These are phyloP conservation scores for Helicoverpa zea DNA, from an alignment of 1,140 invertebrate species.

Conservation along the genomic window DNA sequence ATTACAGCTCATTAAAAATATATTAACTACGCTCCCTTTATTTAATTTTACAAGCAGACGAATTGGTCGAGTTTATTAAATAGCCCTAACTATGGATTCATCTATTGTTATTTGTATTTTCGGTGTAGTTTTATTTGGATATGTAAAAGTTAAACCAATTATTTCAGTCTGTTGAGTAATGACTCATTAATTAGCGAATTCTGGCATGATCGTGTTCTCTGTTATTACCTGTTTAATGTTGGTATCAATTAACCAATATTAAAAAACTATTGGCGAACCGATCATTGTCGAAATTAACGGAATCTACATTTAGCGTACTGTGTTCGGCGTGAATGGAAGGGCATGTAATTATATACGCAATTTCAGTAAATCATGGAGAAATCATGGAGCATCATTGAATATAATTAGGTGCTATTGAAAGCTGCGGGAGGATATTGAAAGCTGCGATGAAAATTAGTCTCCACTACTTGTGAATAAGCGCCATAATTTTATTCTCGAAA, in stretches of 20 bases:
- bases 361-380: slow-evolving; percentile 30
- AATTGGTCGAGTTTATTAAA: slow-evolving; percentile 17
- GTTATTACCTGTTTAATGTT: slow-evolving; percentile 40
- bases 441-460: slow-evolving; percentile 10
- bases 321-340: slow-evolving; percentile 17
- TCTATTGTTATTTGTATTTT: background rate
- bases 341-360: slow-evolving; percentile 22
- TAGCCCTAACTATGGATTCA: background rate
- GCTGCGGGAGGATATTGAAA: slow-evolving; percentile 7
- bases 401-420: slow-evolving; percentile 33
- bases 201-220: slow-evolving; percentile 29
- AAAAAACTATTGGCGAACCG: slow-evolving; percentile 37
- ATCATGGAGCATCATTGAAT: slow-evolving; percentile 22
- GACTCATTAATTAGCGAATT: slow-evolving; percentile 51
- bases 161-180: slow-evolving; percentile 41
- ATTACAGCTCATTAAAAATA: slow-evolving; percentile 66
- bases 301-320: slow-evolving; percentile 23
- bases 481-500: background rate
- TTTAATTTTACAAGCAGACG: slow-evolving; percentile 20
- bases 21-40: slow-evolving; percentile 55
- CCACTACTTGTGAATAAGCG: background rate
- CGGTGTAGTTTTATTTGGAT: slow-evolving; percentile 1
- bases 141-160: slow-evolving; percentile 45
- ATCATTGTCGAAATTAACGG: slow-evolving; percentile 10
- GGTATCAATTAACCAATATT: slow-evolving; percentile 39